Base-by-base conservation (phyloP, 2,113 vertebrate species). In the Xiphophorus hellerii region DNA sequence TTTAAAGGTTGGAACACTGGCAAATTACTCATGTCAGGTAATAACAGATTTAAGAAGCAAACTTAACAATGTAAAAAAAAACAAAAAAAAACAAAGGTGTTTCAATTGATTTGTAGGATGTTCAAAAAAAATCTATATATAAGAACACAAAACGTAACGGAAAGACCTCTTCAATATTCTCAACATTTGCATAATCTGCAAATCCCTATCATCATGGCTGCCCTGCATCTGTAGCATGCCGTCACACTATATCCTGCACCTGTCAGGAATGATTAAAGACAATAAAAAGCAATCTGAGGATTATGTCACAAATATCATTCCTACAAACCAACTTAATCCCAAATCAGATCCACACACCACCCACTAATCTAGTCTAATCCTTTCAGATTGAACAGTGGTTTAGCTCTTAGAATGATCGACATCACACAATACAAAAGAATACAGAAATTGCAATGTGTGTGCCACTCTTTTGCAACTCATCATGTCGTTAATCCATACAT, bases 291-390 rank as follows among this genome's bases (percentile, higher is more conserved):
- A 72, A 39, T 39, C 51, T 29, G n/a, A 30, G 72, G 67, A 81
- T 85, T 74, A 78, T 1, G 31, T 7, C 10, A n/a, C 22, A 64
- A 64, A 62, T 62, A 65, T 74, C 4, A 28, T 10, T 66, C n/a
- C 27, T 30, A 33, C 61, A 65, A 82, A 48, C 25, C 14, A 0
- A 6, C 22, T 62, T 74, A 76, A 78, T 62, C 37, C 37, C 29
- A 61, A 61, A 66, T 74, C 37, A 69, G 39, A 64, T 61, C 35
- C 27, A 27, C 27, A 27, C 27, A 62, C 17, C 62, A 17, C 73
- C 58, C 44, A 64, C 5, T 80, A 77, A 81, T 81, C 66, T 78
- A 54, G 62, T 64, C 10, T 66, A 79, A 70, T 85, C 71, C 54
- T 51, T 51, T 51, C 44, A 70, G 66, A 73, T 60, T 73, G 1